Evolutionary conservation across 2,113 vertebrate species (phyloP), one percentile per base, ranked within the genome.

Genomic region (Microtus pennsylvanicus): DNA sequence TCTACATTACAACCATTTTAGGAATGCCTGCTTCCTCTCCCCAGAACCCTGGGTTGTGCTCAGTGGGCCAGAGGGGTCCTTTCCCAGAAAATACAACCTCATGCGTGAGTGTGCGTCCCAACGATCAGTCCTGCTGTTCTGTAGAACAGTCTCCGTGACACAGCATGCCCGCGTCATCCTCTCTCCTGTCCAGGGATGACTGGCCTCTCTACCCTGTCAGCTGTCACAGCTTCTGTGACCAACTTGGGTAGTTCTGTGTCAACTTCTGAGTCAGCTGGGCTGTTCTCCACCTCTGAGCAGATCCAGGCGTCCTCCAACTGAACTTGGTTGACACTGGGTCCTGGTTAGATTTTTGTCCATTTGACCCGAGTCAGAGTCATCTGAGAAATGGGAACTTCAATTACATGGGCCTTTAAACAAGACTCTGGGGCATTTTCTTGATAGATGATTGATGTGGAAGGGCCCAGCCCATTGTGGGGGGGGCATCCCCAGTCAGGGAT

Each of bases 101-200:
- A 19, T 26, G 30, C 24, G 38, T 82, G 28, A 50, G 28, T 21
- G 13, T 22, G 21, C 2, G 0, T 8, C 14, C 13, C 22, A 3
- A 10, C 0, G 0, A 21, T 8, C 24, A 17, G 30, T 61, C 69
- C 5, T 5, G 13, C 28, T 30, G 19, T 16, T 19, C 7, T n/a
- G 33, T 16, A 21, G 55, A 50, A 11, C 22, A 4, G 4, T 21
- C 10, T 10, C 28, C 12, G 0, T 9, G 21, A 47, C 26, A 17
- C 80, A 61, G 47, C 9, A 33, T 9, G 5, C 21, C 19, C 4
- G 35, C 5, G 1, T 17, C 11, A 42, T 17, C 61, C 19, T 35
- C 21, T 47, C 61, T 50, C 69, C 55, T 42, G 28, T 8, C 14
- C 47, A 3, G 10, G 58, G 67, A 47, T 24, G 3, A 10, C 3